Evolutionary conservation across 2,797 vertebrate genomes (phyloP).

Genomic region (Coreius guichenoti): DNA sequence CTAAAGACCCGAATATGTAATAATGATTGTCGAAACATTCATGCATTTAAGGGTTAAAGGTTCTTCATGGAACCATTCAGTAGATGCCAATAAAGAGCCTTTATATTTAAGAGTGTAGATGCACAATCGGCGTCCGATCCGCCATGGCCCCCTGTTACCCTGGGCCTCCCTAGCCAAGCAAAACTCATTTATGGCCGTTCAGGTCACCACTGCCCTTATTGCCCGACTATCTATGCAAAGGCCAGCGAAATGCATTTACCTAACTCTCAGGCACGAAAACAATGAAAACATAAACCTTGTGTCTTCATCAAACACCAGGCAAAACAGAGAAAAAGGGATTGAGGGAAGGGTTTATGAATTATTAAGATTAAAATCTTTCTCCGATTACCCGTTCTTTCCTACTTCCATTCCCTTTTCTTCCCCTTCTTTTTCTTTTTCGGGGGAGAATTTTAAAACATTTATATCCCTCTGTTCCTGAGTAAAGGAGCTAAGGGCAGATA

Average conservation of each 20-base stretch:
- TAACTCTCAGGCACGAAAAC: constrained; percentile 73
- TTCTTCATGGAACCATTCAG: background rate
- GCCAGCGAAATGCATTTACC: constrained; percentile 69
- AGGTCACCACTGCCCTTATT: constrained; percentile 72
- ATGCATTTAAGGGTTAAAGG: background rate
- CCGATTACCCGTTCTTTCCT: constrained; percentile 80
- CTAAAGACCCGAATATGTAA: background rate
- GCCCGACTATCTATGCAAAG: constrained; percentile 67
- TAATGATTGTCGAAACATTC: background rate
- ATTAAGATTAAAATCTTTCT: constrained; percentile 90
- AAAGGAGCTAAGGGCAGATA: constrained; percentile 81
- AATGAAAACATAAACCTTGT: constrained; percentile 75
- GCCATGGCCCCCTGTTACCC: constrained; percentile 50
- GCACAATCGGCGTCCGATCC: constrained; percentile 62
- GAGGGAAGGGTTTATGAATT: constrained; percentile 85
- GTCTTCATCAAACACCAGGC: constrained; percentile 86
- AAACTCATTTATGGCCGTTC: constrained; percentile 73
- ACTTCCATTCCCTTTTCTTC: constrained; percentile 78
- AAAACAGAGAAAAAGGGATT: constrained; percentile 72
- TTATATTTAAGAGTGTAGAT: constrained; percentile 43
- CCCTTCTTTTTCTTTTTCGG: constrained; percentile 72
- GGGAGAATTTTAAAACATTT: constrained; percentile 85
- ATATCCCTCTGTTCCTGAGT: constrained; percentile 83
- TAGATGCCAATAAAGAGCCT: background rate
- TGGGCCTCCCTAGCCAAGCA: constrained; percentile 64